Evolutionary conservation across 2,113 vertebrate genomes (phyloP).

Genomic region (Peucedramus taeniatus): DNA sequence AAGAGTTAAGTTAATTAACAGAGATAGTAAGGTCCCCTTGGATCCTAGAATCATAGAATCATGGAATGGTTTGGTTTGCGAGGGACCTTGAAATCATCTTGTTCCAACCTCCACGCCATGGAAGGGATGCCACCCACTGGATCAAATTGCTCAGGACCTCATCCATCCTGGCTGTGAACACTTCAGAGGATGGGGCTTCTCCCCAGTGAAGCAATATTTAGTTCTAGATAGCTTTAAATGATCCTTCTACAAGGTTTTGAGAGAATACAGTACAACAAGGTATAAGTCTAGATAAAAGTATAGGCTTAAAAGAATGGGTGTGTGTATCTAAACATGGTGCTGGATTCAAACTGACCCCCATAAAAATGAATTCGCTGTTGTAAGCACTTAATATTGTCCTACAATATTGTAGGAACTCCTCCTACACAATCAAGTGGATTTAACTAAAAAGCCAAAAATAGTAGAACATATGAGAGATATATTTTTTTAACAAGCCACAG

Average conservation of each 20-base stretch:
- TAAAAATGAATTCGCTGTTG: neutral
- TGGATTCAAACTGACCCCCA: neutral
- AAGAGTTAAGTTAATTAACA: neutral
- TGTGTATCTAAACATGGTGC: neutral
- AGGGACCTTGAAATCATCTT: neutral
- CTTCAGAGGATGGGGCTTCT: neutral
- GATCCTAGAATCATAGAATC: neutral
- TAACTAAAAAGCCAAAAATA: neutral
- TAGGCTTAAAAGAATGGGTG: neutral
- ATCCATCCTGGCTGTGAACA: neutral
- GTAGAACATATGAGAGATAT: accelerated
- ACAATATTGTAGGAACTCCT: too few relatives aligned
- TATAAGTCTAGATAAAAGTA: neutral
- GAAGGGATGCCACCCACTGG: neutral
- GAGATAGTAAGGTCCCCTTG: neutral
- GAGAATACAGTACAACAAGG: neutral
- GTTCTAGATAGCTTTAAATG: neutral
- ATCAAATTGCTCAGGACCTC: neutral
- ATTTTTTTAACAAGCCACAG: neutral
- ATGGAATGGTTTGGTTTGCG: neutral
- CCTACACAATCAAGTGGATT: neutral
- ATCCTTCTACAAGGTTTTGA: neutral
- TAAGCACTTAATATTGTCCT: neutral
- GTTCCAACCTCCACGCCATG: neutral
- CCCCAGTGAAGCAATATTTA: neutral